A percentile compares a stretch with the other conserved stretches of the same genome.
Conservation (phyloP, 2,888 invertebrate genomes). For the Drosophila borealis region DNA sequence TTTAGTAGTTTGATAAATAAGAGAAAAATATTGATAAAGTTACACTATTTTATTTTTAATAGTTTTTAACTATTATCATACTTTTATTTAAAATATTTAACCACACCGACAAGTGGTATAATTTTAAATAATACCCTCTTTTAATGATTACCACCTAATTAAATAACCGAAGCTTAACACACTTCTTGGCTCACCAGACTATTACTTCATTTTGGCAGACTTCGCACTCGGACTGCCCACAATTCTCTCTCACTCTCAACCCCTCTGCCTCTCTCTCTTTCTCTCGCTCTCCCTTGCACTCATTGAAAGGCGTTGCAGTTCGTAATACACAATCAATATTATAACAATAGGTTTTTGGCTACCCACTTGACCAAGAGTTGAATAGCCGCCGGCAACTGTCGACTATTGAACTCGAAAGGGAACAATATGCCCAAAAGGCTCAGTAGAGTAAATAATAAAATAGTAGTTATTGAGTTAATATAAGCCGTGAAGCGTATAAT, state of each 20-base stretch:
- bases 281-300: too few species aligned
- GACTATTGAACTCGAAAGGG: conserved; percentile 57
- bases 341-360: conserved; percentile 32
- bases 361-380: conserved; percentile 45
- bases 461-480: not conserved
- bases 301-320: too few species aligned
- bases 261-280: too few species aligned
- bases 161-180: not conserved
- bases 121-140: too few species aligned
- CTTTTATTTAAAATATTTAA: too few species aligned
- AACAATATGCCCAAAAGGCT: conserved; percentile 25
- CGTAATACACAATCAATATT: conserved; percentile 40
- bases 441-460: conserved; percentile 17
- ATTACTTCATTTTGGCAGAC: conserved; percentile 13
- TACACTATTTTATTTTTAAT: too few species aligned
- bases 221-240: conserved; percentile 1
- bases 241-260: too few species aligned
- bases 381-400: conserved; percentile 38
- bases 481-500: conserved; percentile 53
- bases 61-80: too few species aligned
- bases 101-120: too few species aligned
- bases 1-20: too few species aligned
- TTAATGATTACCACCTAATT: not conserved
- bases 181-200: not conserved
- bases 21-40: too few species aligned